Evolutionary conservation across 2,888 invertebrate genomes (phyloP).

Genomic region (Lamellibrachia satsuma): DNA sequence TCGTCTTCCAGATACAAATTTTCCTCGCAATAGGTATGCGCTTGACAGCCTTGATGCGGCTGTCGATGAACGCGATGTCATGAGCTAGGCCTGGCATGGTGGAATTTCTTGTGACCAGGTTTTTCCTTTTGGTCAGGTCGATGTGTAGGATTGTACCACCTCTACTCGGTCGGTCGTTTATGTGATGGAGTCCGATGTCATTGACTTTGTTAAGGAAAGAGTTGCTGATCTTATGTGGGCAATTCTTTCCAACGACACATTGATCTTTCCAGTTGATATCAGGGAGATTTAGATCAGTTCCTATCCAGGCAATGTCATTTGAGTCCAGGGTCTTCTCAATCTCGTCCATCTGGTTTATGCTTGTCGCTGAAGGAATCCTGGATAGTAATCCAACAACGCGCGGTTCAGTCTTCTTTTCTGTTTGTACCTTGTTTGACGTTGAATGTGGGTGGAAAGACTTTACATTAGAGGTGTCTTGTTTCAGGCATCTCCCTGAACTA

Average conservation of each 20-base stretch:
- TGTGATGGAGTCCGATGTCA: background rate
- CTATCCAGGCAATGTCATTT: background rate
- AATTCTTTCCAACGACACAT: background rate
- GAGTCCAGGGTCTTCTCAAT: background rate
- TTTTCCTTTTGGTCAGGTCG: background rate
- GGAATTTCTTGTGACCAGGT: background rate
- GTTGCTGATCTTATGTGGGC: background rate
- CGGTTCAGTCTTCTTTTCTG: background rate
- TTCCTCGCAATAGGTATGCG: background rate
- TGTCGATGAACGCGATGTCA: slow-evolving; percentile 10
- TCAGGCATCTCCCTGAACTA: too few relatives aligned
- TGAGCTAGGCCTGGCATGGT: background rate
- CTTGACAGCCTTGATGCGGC: background rate
- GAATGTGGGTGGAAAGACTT: background rate
- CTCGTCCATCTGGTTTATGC: background rate
- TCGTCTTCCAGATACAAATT: background rate
- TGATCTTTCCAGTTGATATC: background rate
- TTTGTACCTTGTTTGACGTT: background rate
- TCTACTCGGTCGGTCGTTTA: background rate
- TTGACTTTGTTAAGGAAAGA: background rate
- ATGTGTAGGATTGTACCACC: background rate
- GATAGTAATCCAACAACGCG: background rate
- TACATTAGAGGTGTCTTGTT: too few relatives aligned
- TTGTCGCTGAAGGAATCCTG: background rate
- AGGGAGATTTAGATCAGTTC: background rate